These are phyloP conservation scores for Bufo gargarizans DNA, from an alignment of 2,113 vertebrate species.

Conservation along the genomic window DNA sequence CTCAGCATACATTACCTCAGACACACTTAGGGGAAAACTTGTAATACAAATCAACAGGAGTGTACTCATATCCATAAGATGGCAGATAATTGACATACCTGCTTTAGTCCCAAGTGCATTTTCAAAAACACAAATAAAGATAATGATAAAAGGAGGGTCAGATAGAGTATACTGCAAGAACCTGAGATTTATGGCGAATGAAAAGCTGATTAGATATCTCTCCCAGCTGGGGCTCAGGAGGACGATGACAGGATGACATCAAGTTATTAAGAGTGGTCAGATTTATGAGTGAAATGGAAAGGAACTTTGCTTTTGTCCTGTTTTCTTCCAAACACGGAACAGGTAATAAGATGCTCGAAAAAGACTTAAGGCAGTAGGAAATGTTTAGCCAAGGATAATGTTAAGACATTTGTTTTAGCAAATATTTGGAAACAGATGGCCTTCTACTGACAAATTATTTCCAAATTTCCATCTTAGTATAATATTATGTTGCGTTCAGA, in stretches of 20 bases:
- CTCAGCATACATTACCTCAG: not conserved
- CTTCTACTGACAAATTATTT: constrained; percentile 30
- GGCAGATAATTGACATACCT: constrained; percentile 56
- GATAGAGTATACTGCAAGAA: constrained; percentile 52
- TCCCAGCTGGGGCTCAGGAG: constrained; percentile 52
- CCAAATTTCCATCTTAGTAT: not conserved
- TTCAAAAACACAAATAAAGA: constrained; percentile 58
- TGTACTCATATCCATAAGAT: constrained; percentile 46
- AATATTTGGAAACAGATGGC: constrained; percentile 40
- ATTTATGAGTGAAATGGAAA: constrained; percentile 55
- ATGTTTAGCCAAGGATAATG: constrained; percentile 42
- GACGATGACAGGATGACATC: constrained; percentile 54
- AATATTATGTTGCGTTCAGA: not conserved
- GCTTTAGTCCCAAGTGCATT: constrained; percentile 57
- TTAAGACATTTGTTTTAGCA: constrained; percentile 47
- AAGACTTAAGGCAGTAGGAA: not conserved
- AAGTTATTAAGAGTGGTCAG: constrained; percentile 54
- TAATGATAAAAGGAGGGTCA: constrained; percentile 57
- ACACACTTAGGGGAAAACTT: not conserved
- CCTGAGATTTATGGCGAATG: constrained; percentile 55
- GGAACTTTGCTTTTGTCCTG: constrained; percentile 44
- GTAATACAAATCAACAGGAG: constrained; percentile 40
- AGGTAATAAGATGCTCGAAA: constrained; percentile 45
- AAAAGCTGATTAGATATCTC: constrained; percentile 58
- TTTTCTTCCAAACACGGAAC: constrained; percentile 32